Percentiles rank a stretch among this genome's conserved stretches.
Conservation (phyloP, 1,140 invertebrate species). For the Cotesia glomerata region DNA sequence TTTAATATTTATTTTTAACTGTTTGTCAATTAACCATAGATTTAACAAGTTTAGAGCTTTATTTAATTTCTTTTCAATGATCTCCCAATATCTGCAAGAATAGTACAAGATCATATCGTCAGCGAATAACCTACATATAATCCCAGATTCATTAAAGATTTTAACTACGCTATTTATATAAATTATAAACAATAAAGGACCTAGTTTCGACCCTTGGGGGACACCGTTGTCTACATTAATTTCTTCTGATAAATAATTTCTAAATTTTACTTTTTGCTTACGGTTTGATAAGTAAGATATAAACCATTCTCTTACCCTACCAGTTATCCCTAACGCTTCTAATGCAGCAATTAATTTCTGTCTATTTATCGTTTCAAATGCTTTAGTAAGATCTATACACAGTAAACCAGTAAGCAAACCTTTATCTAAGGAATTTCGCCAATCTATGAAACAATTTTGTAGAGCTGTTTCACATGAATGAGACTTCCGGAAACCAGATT, state of each 20-base stretch:
- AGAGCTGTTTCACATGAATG: slow-evolving; percentile 20
- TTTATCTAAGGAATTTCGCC: background rate
- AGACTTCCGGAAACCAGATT: slow-evolving; percentile 25
- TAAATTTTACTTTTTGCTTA: too few species aligned
- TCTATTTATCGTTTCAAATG: slow-evolving; percentile 31
- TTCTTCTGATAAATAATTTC: too few species aligned
- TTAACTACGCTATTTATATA: slow-evolving; percentile 14
- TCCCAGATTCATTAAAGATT: background rate
- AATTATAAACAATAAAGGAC: slow-evolving; percentile 12
- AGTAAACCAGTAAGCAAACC: slow-evolving; percentile 1
- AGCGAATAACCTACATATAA: slow-evolving; percentile 25
- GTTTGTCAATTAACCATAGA: too few species aligned
- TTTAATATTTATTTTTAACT: background rate
- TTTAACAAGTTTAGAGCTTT: too few species aligned
- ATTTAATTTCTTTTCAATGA: background rate
- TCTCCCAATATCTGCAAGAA: background rate
- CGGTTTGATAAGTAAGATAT: slow-evolving; percentile 9
- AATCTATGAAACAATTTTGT: background rate
- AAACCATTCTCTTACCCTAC: slow-evolving; percentile 17
- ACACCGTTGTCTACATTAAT: background rate
- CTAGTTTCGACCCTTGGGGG: slow-evolving; percentile 21
- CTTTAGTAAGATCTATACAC: slow-evolving; percentile 24
- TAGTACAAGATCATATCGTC: slow-evolving; percentile 27
- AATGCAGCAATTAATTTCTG: slow-evolving; percentile 14
- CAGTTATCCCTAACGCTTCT: slow-evolving; percentile 15